phyloP scores from a whole-genome alignment of 2,888 invertebrate species.

The Silvanus unidentatus region DNA sequence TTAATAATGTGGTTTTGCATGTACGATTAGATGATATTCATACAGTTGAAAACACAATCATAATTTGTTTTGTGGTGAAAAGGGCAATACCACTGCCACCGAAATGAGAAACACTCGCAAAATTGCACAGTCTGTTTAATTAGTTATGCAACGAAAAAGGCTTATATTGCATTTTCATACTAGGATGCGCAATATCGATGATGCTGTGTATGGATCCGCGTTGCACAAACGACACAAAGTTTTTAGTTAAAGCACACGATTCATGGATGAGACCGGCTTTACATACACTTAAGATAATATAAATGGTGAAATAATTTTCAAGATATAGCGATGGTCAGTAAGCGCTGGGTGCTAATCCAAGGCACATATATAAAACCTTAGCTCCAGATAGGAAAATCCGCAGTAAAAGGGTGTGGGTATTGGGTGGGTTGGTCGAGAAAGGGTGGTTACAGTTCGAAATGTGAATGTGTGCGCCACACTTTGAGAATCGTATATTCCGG shows the following conservation, averaged over 20 bases:
- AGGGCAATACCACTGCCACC: slow-evolving; percentile 1
- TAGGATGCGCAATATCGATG: too few species aligned
- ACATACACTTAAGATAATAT: slow-evolving; percentile 24
- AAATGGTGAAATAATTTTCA: slow-evolving; percentile 28
- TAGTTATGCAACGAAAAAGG: neutral
- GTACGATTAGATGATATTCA: too few species aligned
- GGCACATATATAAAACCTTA: slow-evolving; percentile 24
- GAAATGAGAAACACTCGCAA: neutral
- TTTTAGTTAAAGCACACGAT: neutral
- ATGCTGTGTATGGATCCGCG: too few species aligned
- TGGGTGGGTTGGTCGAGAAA: too few species aligned
- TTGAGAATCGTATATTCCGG: slow-evolving; percentile 19
- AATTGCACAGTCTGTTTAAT: neutral
- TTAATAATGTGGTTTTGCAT: too few species aligned
- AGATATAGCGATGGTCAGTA: slow-evolving; percentile 31
- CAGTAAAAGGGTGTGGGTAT: too few species aligned
- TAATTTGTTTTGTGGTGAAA: neutral
- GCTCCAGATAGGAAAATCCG: slow-evolving; percentile 23
- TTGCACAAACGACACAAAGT: too few species aligned
- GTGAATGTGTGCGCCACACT: neutral
- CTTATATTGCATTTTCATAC: too few species aligned
- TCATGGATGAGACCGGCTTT: slow-evolving; percentile 15
- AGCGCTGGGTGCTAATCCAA: slow-evolving; percentile 27
- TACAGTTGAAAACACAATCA: neutral
- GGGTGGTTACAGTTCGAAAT: slow-evolving; percentile 3